phyloP scores from a whole-genome alignment of 2,888 invertebrate species.

The Chironomus riparius region DNA sequence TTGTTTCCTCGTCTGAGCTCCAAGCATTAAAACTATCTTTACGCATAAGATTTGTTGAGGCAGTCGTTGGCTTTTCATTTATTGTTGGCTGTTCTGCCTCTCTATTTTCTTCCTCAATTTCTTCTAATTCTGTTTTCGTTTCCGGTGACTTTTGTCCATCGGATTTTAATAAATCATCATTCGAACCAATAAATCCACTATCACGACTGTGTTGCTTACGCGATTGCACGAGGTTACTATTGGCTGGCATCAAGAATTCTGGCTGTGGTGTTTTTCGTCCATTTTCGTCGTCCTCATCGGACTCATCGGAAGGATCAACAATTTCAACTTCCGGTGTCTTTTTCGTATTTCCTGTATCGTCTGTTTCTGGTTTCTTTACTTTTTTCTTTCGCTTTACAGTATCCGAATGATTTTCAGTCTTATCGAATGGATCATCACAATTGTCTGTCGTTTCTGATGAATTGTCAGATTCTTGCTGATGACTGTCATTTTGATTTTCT shows the following conservation, averaged over 20 bases:
- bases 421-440: constrained; percentile 58
- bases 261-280: constrained; percentile 60
- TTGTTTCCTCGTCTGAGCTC: constrained; percentile 90
- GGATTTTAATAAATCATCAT: constrained; percentile 61
- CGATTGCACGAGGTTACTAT: constrained; percentile 52
- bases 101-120: constrained; percentile 52
- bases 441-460: constrained; percentile 54
- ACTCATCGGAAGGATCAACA: constrained; percentile 49
- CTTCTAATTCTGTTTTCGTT: constrained; percentile 49
- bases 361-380: constrained; percentile 54
- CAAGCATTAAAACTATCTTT: constrained; percentile 90
- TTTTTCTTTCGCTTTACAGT: constrained; percentile 75
- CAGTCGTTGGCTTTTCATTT: not conserved
- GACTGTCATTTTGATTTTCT: constrained; percentile 41
- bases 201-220: constrained; percentile 77
- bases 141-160: constrained; percentile 37
- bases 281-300: constrained; percentile 45
- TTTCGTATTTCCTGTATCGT: constrained; percentile 40
- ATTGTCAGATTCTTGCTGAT: constrained; percentile 45
- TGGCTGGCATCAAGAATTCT: constrained; percentile 48
- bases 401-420: constrained; percentile 67
- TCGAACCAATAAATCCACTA: constrained; percentile 82
- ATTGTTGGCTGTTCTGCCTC: constrained; percentile 43
- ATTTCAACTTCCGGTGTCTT: constrained; percentile 56
- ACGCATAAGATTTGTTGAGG: constrained; percentile 47